phyloP scores from a whole-genome alignment of 2,113 vertebrate genomes.

The Sinocyclocheilus maitianheensis region DNA sequence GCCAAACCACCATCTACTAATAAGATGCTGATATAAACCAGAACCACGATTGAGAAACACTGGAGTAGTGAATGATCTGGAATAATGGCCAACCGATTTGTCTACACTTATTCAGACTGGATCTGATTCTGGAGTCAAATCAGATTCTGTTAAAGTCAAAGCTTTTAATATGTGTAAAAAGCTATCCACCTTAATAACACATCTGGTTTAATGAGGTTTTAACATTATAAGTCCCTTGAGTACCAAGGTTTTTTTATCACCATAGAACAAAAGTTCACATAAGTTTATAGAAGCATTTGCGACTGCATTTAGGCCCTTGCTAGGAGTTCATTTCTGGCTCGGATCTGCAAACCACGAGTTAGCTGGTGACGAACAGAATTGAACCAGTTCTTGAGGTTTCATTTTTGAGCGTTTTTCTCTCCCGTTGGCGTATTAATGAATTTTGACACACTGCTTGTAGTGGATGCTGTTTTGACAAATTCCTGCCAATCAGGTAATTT shows the following conservation, averaged over 20 bases:
- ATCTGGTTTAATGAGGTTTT: too few relatives aligned
- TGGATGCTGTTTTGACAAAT: slow-evolving; percentile 41
- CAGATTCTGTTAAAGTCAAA: not conserved
- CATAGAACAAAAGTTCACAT: not conserved
- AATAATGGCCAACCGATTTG: not conserved
- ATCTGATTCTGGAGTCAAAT: not conserved
- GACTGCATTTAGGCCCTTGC: not conserved
- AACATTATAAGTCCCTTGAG: too few relatives aligned
- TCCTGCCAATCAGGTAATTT: slow-evolving; percentile 42
- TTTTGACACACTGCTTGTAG: slow-evolving; percentile 25
- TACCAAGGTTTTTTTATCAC: not conserved
- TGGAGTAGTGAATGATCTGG: too few relatives aligned
- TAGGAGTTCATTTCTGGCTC: not conserved
- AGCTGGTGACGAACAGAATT: not conserved
- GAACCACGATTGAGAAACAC: too few relatives aligned
- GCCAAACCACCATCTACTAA: too few relatives aligned
- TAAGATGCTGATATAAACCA: too few relatives aligned
- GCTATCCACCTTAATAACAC: too few relatives aligned
- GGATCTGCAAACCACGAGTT: not conserved
- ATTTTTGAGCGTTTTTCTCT: not conserved
- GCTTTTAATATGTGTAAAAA: not conserved
- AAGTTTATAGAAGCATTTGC: not conserved
- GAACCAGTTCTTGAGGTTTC: slow-evolving; percentile 9
- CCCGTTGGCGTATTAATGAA: not conserved
- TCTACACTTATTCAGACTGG: not conserved